A percentile compares a stretch with the other conserved stretches of the same genome.
Evolutionary conservation across 2,888 invertebrate genomes (phyloP).

Genomic region (Pachliopta kotzebuea): DNA sequence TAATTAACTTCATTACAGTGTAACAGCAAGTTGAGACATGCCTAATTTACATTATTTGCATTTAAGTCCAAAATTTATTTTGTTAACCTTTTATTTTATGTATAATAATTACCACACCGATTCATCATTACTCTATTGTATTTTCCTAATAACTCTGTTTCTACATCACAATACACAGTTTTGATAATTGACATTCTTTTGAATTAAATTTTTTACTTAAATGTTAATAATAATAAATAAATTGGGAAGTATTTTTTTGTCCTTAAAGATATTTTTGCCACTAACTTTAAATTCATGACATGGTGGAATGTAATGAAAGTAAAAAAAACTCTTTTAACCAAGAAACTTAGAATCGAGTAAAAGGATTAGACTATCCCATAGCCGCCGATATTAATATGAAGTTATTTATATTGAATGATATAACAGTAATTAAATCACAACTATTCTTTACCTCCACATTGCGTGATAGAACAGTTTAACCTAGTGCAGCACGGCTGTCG

Average conservation of each 20-base stretch:
- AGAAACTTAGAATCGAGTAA: too few relatives aligned
- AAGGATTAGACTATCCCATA: too few relatives aligned
- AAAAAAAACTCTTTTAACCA: too few relatives aligned
- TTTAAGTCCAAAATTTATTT: neutral
- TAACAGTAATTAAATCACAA: neutral
- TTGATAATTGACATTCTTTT: too few relatives aligned
- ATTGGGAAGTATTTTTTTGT: too few relatives aligned
- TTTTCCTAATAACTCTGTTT: neutral
- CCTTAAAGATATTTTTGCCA: too few relatives aligned
- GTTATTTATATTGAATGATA: neutral
- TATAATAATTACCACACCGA: neutral
- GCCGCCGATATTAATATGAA: too few relatives aligned
- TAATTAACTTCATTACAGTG: constrained; percentile 14
- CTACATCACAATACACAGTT: neutral
- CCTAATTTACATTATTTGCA: neutral
- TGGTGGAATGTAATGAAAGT: too few relatives aligned
- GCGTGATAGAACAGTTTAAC: constrained; percentile 2
- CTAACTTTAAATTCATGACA: too few relatives aligned
- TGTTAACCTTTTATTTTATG: neutral
- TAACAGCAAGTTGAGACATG: constrained; percentile 4
- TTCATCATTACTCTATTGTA: neutral
- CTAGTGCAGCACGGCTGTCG: neutral
- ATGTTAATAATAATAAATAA: too few relatives aligned
- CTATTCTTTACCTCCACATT: constrained; percentile 1
- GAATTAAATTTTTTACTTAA: too few relatives aligned